Percentiles rank a stretch among this genome's conserved stretches.
phyloP scores from a whole-genome alignment of 2,113 vertebrate genomes.

The Circaetus cinerascens region DNA sequence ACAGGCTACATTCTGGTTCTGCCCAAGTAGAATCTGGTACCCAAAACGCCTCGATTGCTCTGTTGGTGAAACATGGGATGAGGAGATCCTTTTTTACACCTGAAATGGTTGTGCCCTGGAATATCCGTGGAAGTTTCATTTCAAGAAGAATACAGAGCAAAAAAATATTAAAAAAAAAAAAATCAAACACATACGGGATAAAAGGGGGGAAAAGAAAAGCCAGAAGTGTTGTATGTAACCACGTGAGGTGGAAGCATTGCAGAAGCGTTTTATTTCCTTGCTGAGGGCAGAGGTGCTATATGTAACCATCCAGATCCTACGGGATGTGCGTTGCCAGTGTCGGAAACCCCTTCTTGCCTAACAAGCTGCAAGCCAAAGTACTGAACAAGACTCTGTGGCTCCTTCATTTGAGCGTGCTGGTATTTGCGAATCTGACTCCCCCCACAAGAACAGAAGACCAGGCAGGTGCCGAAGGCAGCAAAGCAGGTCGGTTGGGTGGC shows the following conservation, averaged over 20 bases:
- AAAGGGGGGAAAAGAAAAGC: neutral
- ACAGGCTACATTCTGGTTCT: constrained; percentile 71
- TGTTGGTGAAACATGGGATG: constrained; percentile 71
- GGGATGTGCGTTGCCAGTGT: neutral
- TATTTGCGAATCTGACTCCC: neutral
- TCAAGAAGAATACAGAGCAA: neutral
- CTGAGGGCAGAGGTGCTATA: neutral
- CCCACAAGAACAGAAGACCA: neutral
- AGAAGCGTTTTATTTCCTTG: neutral
- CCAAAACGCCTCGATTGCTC: constrained; percentile 50
- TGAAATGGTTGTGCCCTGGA: constrained; percentile 60
- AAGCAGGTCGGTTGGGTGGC: neutral
- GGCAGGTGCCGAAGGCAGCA: neutral
- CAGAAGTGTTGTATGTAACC: constrained; percentile 20
- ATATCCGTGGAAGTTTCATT: constrained; percentile 35
- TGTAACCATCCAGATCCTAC: neutral
- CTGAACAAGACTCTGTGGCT: neutral
- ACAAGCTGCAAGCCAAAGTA: constrained; percentile 39
- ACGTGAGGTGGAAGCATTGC: neutral
- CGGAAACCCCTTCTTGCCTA: constrained; percentile 30
- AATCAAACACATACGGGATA: neutral
- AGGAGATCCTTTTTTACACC: constrained; percentile 55
- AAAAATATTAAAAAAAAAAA: neutral
- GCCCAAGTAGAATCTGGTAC: constrained; percentile 61
- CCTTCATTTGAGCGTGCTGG: neutral